A percentile compares a stretch with the other conserved stretches of the same genome.
phyloP scores from a whole-genome alignment of 2,797 vertebrate species.

The Falco rusticolus region DNA sequence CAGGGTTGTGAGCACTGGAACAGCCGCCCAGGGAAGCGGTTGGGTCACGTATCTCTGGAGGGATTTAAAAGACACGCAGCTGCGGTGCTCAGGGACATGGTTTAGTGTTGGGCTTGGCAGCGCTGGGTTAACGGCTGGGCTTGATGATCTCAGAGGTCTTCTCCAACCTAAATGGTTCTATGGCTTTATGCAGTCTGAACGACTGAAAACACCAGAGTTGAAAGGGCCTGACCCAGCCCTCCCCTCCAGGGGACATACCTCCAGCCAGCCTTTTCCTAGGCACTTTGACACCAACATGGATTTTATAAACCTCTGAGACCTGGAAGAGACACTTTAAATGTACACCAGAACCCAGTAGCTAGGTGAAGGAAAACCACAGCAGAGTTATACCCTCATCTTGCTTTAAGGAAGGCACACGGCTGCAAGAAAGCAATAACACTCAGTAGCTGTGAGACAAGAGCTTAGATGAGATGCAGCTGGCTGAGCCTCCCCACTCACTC shows the following conservation, averaged over 20 bases:
- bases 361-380: background rate
- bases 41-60: too few species aligned
- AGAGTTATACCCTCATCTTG: background rate
- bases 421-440: background rate
- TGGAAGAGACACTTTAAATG: background rate
- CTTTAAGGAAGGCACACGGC: background rate
- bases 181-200: background rate
- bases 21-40: too few species aligned
- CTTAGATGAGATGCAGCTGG: background rate
- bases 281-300: background rate
- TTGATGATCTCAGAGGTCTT: too few species aligned
- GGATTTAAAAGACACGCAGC: too few species aligned
- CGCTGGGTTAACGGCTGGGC: too few species aligned
- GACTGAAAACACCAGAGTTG: background rate
- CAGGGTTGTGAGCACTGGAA: too few species aligned
- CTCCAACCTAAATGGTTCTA: too few species aligned
- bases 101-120: too few species aligned
- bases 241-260: rapidly evolving
- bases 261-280: background rate
- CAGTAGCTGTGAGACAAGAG: background rate
- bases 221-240: background rate
- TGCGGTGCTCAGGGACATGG: too few species aligned
- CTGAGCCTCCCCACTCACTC: rapidly evolving
- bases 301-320: background rate
- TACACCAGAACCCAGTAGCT: background rate